Evolutionary conservation across 1,140 invertebrate genomes (phyloP), one percentile per base, ranked within the genome.

Genomic region (Brachionus rotundiformis): DNA sequence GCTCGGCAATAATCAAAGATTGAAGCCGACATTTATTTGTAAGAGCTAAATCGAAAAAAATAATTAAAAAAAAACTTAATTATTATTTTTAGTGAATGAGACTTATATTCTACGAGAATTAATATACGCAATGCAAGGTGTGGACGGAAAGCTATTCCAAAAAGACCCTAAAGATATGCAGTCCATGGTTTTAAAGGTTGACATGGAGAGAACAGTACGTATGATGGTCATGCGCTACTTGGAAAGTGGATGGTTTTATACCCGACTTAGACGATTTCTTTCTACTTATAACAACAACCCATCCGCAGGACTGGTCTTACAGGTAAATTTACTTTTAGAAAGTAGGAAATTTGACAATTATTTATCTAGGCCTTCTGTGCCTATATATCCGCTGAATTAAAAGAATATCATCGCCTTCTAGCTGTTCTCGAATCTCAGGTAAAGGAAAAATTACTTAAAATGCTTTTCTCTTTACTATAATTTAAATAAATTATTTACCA

Each of bases 221-320:
- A 54, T 61, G 29, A 31, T 80, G 23, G 29, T 81, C 19, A 27
- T 31, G 16, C 47, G 79, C 11, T 81, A 29, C 65, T 54, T 81
- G 31, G 94, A 95, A 86, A 90, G 96, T 44, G 95, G 95, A 2
- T 94, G 93, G 89, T 90, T 96, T 76, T 93, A 95, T 85, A 93
- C 93, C 86, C 90, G 92, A 83, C 90, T 96, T 23, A 90, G 90
- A 59, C 89, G 90, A 82, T 92, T 92, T 85, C 92, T 92, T 65
- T 88, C 90, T 33, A 84, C 85, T 82, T 91, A 89, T 88, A 87
- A 83, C 80, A 85, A 84, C 19, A 88, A 88, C 79, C 86, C 85
- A 83, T 85, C 87, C 84, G 87, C 87, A 86, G 94, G 94, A 36
- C 88, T 93, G 59, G 92, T 95, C 83, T 92, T 92, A 29, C 93